Percentiles rank a stretch among this genome's conserved stretches.
phyloP scores from a whole-genome alignment of 2,113 vertebrate genomes.

The Prinia subflava region DNA sequence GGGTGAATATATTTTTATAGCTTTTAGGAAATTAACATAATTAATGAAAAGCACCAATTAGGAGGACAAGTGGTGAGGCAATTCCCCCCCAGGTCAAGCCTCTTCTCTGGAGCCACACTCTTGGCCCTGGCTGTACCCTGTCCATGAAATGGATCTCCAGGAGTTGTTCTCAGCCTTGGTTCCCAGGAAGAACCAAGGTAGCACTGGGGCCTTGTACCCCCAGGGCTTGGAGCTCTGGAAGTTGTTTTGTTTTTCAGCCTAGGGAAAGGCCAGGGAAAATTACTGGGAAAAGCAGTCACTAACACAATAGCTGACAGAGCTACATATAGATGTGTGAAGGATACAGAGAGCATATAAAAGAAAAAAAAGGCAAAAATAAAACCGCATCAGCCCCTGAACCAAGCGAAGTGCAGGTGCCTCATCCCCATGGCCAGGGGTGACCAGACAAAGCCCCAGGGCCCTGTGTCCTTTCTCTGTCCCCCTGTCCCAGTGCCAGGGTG shows the following conservation, averaged over 20 bases:
- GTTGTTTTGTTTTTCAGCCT: not conserved
- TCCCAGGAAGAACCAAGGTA: not conserved
- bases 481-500: not conserved
- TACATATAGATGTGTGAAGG: not conserved
- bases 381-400: accelerated
- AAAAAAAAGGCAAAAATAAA: not conserved
- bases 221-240: not conserved
- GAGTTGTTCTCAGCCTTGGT: not conserved
- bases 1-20: not conserved
- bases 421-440: not conserved
- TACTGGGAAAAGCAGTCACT: not conserved
- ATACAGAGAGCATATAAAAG: not conserved
- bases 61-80: not conserved
- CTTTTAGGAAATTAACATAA: not conserved
- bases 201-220: not conserved
- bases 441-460: accelerated
- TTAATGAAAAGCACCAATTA: not conserved
- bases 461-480: not conserved
- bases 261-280: not conserved
- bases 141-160: not conserved
- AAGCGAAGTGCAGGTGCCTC: accelerated
- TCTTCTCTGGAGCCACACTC: not conserved
- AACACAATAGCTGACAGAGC: not conserved
- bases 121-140: not conserved
- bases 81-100: too few species aligned